A percentile compares a stretch with the other conserved stretches of the same genome.
Conservation (phyloP, 2,113 vertebrate genomes). For the Etheostoma cragini region DNA sequence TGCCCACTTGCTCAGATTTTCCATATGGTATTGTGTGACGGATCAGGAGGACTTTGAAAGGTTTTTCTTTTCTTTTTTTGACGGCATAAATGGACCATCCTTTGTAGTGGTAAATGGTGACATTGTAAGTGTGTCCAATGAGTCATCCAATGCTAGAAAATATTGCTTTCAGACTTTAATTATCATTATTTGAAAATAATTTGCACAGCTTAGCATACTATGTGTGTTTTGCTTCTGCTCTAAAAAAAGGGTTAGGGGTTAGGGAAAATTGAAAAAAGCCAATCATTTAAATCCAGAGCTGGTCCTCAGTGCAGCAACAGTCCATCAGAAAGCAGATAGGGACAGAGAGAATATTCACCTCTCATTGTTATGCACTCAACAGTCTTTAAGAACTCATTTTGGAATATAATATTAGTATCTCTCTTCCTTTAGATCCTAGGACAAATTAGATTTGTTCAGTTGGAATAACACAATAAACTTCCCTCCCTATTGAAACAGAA, state of each 20-base stretch:
- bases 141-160: neutral
- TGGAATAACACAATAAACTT: slow-evolving; percentile 3
- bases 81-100: neutral
- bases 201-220: neutral
- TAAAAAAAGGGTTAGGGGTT: too few species aligned
- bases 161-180: neutral
- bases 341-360: slow-evolving; percentile 12
- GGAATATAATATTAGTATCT: slow-evolving; percentile 5
- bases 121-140: too few species aligned
- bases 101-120: neutral
- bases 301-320: slow-evolving; percentile 15
- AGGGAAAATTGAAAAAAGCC: neutral
- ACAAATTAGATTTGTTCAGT: slow-evolving; percentile 24
- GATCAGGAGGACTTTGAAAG: slow-evolving; percentile 17
- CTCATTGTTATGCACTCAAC: slow-evolving; percentile 18
- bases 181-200: neutral
- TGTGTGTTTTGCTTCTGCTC: neutral
- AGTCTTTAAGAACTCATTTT: slow-evolving; percentile 11
- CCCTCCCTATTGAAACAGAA: slow-evolving; percentile 13
- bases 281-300: slow-evolving; percentile 50
- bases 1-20: slow-evolving; percentile 15
- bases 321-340: slow-evolving; percentile 10
- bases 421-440: slow-evolving; percentile 10
- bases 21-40: neutral
- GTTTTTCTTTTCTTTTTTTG: neutral